Conservation (phyloP, 2,113 vertebrate species). For the Petroica traversi region DNA sequence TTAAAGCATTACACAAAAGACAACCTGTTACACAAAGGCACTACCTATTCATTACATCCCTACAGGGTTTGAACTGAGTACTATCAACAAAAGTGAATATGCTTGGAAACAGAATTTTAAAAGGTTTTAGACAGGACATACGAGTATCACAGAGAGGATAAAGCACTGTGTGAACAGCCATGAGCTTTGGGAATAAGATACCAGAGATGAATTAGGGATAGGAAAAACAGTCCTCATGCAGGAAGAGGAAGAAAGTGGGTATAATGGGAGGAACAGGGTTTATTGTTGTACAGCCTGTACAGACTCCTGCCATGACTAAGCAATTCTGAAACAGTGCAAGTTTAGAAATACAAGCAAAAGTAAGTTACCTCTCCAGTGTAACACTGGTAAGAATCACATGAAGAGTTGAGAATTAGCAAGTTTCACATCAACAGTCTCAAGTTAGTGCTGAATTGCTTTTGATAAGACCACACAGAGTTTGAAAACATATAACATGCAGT, state of each 20-base stretch:
- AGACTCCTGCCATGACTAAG: not conserved
- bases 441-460: not conserved
- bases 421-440: not conserved
- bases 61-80: not conserved
- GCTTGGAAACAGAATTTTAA: not conserved
- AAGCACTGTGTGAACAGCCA: not conserved
- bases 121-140: not conserved
- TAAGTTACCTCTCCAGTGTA: not conserved
- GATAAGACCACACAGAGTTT: not conserved
- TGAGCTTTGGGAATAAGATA: not conserved
- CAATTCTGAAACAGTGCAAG: not conserved
- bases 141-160: not conserved
- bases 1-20: not conserved
- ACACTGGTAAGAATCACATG: not conserved
- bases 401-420: not conserved
- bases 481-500: not conserved
- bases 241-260: not conserved
- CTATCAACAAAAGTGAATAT: not conserved
- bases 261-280: not conserved
- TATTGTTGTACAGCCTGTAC: not conserved
- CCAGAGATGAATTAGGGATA: not conserved
- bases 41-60: not conserved
- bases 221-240: not conserved
- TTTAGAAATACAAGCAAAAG: not conserved
- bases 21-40: not conserved